Percentiles rank a stretch among this genome's conserved stretches.
Evolutionary conservation across 2,113 vertebrate genomes (phyloP).

Genomic region (Seriola aureovittata): DNA sequence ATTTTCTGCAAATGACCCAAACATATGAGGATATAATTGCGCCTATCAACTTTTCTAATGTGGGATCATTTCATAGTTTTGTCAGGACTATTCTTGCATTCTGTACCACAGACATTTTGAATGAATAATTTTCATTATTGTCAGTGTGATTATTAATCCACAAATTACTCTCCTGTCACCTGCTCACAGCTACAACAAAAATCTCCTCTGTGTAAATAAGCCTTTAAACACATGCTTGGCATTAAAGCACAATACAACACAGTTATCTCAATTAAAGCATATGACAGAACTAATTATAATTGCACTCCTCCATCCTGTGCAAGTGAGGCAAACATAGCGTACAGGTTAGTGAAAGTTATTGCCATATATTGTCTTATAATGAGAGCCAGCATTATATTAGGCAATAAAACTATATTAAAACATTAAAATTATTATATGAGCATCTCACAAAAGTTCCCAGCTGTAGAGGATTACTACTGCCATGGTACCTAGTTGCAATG

Average conservation of each 20-base stretch:
- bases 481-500: constrained; percentile 7
- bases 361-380: constrained; percentile 41
- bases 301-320: neutral
- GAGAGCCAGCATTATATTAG: constrained; percentile 8
- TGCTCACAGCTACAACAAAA: neutral
- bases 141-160: neutral
- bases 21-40: neutral
- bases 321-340: constrained; percentile 25
- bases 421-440: constrained; percentile 25
- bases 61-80: neutral
- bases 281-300: constrained; percentile 40
- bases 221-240: neutral
- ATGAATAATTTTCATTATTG: neutral
- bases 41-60: neutral
- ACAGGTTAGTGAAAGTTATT: constrained; percentile 23
- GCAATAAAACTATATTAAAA: constrained; percentile 36
- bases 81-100: neutral
- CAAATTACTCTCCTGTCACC: neutral
- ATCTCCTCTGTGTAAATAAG: constrained; percentile 6
- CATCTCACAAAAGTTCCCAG: constrained; percentile 13
- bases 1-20: neutral
- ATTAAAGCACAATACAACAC: neutral
- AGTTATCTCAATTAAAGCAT: constrained; percentile 19
- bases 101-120: neutral
- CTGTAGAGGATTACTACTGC: neutral